These are phyloP conservation scores for Oligia fasciuncula DNA, from an alignment of 2,888 invertebrate species.

Conservation along the genomic window DNA sequence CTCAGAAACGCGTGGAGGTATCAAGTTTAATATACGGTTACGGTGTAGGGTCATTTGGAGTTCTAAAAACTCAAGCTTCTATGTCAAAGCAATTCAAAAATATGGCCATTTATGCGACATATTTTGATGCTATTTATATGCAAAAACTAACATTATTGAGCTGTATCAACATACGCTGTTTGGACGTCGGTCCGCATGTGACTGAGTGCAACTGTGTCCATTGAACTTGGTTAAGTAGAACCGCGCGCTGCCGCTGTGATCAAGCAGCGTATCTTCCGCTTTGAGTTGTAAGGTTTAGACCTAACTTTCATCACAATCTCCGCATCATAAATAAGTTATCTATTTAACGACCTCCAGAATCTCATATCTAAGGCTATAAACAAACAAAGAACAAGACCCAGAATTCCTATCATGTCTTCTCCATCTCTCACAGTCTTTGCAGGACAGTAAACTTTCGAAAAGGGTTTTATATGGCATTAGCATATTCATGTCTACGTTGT, in stretches of 20 bases:
- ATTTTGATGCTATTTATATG: too few relatives aligned
- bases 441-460: constrained; percentile 11
- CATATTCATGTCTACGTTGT: constrained; percentile 51
- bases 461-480: constrained; percentile 55
- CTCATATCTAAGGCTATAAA: constrained; percentile 19
- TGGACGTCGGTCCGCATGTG: too few relatives aligned
- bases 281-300: not conserved
- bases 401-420: constrained; percentile 19
- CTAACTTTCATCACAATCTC: not conserved
- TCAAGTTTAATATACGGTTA: too few relatives aligned
- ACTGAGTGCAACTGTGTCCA: not conserved
- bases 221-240: not conserved
- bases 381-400: constrained; percentile 22
- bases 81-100: too few relatives aligned
- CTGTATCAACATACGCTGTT: too few relatives aligned
- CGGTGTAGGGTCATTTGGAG: too few relatives aligned
- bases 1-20: too few relatives aligned
- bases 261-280: not conserved
- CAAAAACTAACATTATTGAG: too few relatives aligned
- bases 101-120: too few relatives aligned
- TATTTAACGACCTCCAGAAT: not conserved
- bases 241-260: not conserved
- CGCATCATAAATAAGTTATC: constrained; percentile 9
- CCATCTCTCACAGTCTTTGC: constrained; percentile 30
- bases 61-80: too few relatives aligned